Conservation (phyloP, 2,888 invertebrate species). For the Chromoteleia sp. region DNA sequence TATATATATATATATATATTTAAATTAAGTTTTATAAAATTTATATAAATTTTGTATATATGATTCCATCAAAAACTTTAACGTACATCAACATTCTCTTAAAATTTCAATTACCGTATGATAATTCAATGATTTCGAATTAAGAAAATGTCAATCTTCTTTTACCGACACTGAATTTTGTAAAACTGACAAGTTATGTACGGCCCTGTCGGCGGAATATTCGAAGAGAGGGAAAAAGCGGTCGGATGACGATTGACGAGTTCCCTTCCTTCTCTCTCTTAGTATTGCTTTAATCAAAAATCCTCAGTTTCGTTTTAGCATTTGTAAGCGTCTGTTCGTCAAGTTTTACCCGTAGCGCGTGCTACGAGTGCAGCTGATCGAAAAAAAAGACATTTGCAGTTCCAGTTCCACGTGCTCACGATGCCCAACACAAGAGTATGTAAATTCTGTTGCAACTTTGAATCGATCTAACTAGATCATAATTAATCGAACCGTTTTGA, state of each 20-base stretch:
- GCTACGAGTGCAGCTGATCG: conserved; percentile 7
- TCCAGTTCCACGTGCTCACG: conserved; percentile 50
- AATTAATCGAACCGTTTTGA: conserved; percentile 9
- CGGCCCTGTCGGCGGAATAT: conserved; percentile 58
- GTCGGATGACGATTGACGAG: conserved; percentile 68
- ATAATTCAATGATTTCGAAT: too few species aligned
- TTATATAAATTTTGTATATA: too few species aligned
- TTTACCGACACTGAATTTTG: too few species aligned
- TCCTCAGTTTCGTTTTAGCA: conserved; percentile 63
- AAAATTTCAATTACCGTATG: too few species aligned
- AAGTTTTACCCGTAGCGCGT: conserved; percentile 38
- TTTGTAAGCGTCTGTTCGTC: conserved; percentile 55
- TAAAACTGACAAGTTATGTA: conserved; percentile 21
- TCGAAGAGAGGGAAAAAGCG: conserved; percentile 65
- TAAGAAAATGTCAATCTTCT: too few species aligned
- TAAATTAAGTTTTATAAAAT: too few species aligned
- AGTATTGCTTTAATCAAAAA: conserved; percentile 65
- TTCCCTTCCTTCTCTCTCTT: conserved; percentile 50
- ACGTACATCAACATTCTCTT: too few species aligned
- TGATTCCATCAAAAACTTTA: too few species aligned
- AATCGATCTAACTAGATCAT: background rate
- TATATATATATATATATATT: too few species aligned
- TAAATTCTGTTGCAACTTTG: conserved; percentile 1
- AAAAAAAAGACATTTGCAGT: background rate
- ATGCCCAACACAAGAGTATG: conserved; percentile 66